A percentile compares a stretch with the other conserved stretches of the same genome.
phyloP scores from a whole-genome alignment of 2,888 invertebrate species.

The Leistus spinibarbis region DNA sequence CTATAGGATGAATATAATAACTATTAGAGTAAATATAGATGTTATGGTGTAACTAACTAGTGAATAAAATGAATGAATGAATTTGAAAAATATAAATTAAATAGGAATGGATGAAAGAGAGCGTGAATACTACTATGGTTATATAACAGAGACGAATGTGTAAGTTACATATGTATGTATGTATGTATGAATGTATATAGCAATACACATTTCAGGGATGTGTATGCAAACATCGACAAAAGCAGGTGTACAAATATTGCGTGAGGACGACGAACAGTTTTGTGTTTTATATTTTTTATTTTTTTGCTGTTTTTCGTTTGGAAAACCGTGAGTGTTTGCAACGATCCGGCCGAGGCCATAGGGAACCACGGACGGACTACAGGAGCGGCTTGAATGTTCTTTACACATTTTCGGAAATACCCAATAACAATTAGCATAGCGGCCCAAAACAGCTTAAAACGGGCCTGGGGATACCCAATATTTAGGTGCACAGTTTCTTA shows the following conservation, averaged over 20 bases:
- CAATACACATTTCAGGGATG: neutral
- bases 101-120: too few species aligned
- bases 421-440: too few species aligned
- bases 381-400: neutral
- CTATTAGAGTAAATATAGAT: too few species aligned
- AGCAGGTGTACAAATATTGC: constrained; percentile 24
- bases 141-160: too few species aligned
- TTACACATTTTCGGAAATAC: neutral
- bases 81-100: too few species aligned
- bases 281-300: constrained; percentile 1
- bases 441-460: too few species aligned
- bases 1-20: too few species aligned
- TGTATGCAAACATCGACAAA: constrained; percentile 1
- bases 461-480: too few species aligned
- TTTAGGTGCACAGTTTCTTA: too few species aligned
- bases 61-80: too few species aligned
- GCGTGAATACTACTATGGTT: too few species aligned
- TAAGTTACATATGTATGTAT: neutral
- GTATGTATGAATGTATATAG: neutral
- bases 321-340: constrained; percentile 7
- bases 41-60: too few species aligned
- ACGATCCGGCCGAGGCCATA: neutral
- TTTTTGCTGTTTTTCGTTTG: constrained; percentile 2
- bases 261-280: neutral
- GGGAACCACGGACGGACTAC: neutral